phyloP scores from a whole-genome alignment of 2,888 invertebrate genomes.

The Cosmopolites sordidus region DNA sequence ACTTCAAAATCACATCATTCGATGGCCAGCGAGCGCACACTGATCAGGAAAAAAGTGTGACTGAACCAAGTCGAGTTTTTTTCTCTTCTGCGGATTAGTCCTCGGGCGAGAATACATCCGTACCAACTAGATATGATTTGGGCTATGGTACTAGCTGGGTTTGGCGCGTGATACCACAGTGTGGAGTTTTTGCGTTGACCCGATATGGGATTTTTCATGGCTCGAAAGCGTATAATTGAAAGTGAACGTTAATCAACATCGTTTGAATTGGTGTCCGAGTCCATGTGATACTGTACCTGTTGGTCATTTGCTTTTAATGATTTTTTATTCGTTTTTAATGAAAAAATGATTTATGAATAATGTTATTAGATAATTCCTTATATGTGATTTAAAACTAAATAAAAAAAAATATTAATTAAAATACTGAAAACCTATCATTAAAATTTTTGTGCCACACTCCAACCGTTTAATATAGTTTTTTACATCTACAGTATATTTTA shows the following conservation, averaged over 20 bases:
- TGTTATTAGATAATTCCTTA: no score
- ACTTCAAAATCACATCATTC: no score
- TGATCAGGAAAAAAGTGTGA: not conserved
- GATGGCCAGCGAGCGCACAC: no score
- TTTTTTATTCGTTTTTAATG: not conserved
- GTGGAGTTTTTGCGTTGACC: conserved; percentile 16
- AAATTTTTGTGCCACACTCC: no score
- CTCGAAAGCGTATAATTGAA: not conserved
- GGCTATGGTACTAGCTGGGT: conserved; percentile 20
- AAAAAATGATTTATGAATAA: not conserved
- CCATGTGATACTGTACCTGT: not conserved
- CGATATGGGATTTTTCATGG: not conserved
- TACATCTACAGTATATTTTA: no score
- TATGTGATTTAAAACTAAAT: no score
- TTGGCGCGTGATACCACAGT: conserved; percentile 22
- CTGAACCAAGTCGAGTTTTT: not conserved
- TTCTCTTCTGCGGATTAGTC: not conserved
- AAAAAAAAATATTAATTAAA: no score
- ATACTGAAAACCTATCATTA: no score
- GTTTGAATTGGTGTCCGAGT: no score
- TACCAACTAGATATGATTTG: conserved; percentile 21
- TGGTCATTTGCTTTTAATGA: not conserved
- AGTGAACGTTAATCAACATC: not conserved
- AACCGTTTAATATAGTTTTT: no score
- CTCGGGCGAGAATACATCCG: not conserved